These are phyloP conservation scores for Lamprotornis superbus DNA, from an alignment of 2,113 vertebrate species.

Conservation along the genomic window DNA sequence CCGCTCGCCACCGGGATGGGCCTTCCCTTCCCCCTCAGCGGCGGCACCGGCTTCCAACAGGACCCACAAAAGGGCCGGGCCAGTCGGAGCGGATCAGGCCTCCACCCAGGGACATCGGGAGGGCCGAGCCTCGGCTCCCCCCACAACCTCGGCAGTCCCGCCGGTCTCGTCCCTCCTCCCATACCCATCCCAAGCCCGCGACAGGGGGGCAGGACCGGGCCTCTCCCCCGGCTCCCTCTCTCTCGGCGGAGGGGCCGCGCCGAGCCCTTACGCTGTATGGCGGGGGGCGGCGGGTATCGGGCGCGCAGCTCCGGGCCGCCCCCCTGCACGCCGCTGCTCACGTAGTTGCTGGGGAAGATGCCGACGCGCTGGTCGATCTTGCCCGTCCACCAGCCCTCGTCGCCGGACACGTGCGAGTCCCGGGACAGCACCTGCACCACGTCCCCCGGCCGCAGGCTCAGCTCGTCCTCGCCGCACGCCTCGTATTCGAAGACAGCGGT, in stretches of 20 bases:
- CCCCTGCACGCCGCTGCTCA: conserved; percentile 80
- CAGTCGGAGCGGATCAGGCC: background rate
- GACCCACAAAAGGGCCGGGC: background rate
- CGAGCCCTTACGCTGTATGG: conserved; percentile 73
- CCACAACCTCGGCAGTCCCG: background rate
- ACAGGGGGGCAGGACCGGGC: no score
- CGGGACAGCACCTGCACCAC: conserved; percentile 92
- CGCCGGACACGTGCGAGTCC: conserved; percentile 93
- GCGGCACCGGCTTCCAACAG: background rate
- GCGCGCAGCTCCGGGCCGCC: conserved; percentile 66
- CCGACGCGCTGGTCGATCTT: conserved; percentile 91
- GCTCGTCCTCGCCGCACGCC: conserved; percentile 92
- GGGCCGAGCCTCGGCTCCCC: background rate
- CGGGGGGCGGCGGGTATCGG: conserved; percentile 56
- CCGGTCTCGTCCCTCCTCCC: background rate
- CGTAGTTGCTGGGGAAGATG: conserved; percentile 96
- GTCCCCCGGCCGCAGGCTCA: conserved; percentile 90
- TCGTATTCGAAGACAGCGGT: conserved; percentile 98
- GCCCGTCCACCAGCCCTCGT: conserved; percentile 98
- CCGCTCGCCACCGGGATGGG: background rate
- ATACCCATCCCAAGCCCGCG: no score
- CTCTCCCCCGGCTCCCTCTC: background rate
- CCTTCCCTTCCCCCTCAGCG: background rate
- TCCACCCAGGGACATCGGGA: no score
- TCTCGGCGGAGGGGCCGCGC: background rate